Evolutionary conservation across 2,888 invertebrate genomes (phyloP), one percentile per base, ranked within the genome.

Genomic region (Epistrophe grossulariae): DNA sequence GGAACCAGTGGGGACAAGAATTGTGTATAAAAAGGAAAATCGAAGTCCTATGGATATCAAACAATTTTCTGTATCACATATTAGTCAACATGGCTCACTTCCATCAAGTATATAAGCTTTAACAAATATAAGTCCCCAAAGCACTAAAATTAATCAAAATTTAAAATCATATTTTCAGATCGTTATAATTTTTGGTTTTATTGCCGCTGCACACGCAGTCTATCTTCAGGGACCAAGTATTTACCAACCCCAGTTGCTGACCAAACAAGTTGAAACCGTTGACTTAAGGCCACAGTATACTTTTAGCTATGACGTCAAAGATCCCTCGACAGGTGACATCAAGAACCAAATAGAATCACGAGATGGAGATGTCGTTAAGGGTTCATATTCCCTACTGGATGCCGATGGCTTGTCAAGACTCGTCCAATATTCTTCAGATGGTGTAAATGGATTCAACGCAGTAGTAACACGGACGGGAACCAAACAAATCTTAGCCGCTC

Each of bases 351-450:
- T 70, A 28, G 70, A 70, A 52, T 70, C 70, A 5, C 70, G 70
- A 15, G 78, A 78, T 24, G 64, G 48, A 19, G 55, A 59, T 19
- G 38, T 57, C 4, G 89, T 89, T 11, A 73, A 89, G 59, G 89
- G 89, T 7, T 85, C 88, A 59, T 89, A 89, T 45, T 82, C 81
- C 15, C 59, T 89, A 9, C 43, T 89, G 40, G 89, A 89, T 79
- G 83, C 89, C 8, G 89, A 89, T 70, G 89, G 89, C 64, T 79
- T 87, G 35, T 78, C 74, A 43, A 82, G 89, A 40, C 64, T 87
- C 57, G 45, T 45, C 45, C 50, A 68, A 19, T 68, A 68, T 15
- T 48, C 50, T 0, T 70, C 84, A 0, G 84, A 84, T 72, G 70
- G 45, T 28, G 66, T 80, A 4, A 76, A 84, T 31, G 84, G 84